Percentiles rank a stretch among this genome's conserved stretches.
Conservation (phyloP, 1,140 invertebrate species). For the Hypsibius dujardini region DNA sequence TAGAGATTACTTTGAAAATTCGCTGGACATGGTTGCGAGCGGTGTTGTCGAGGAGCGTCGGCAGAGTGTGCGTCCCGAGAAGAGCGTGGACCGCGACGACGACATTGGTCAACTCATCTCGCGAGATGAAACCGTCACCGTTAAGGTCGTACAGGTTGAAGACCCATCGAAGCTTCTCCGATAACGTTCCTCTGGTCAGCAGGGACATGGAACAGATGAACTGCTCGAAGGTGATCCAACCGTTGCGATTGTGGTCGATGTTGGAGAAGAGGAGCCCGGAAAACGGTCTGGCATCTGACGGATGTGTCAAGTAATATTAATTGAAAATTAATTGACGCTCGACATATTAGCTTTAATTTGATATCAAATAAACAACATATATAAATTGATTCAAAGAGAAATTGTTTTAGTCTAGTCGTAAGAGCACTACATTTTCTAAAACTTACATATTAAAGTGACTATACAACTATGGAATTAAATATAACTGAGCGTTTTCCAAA, state of each 20-base stretch:
- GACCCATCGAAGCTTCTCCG: constrained; percentile 34
- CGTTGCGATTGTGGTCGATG: constrained; percentile 65
- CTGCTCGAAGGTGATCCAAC: constrained; percentile 52
- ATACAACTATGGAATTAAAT: too few species aligned
- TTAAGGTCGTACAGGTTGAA: constrained; percentile 57
- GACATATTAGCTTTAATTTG: too few species aligned
- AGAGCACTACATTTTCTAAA: background rate
- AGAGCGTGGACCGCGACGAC: constrained; percentile 19
- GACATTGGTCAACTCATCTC: constrained; percentile 50
- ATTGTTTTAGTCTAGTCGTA: too few species aligned
- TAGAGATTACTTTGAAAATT: too few species aligned
- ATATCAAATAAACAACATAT: too few species aligned
- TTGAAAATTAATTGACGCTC: too few species aligned
- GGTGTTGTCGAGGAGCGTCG: too few species aligned
- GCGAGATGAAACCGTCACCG: constrained; percentile 58
- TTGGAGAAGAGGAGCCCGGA: constrained; percentile 77
- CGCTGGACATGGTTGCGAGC: too few species aligned
- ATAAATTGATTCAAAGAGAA: too few species aligned
- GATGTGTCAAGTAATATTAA: too few species aligned
- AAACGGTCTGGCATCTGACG: constrained; percentile 59
- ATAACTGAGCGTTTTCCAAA: too few species aligned
- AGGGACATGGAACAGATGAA: constrained; percentile 19
- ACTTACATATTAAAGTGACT: too few species aligned
- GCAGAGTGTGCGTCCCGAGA: constrained; percentile 17
- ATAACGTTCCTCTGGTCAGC: constrained; percentile 22